Evolutionary conservation across 1,140 invertebrate genomes (phyloP).

Genomic region (Antheraea pernyi): DNA sequence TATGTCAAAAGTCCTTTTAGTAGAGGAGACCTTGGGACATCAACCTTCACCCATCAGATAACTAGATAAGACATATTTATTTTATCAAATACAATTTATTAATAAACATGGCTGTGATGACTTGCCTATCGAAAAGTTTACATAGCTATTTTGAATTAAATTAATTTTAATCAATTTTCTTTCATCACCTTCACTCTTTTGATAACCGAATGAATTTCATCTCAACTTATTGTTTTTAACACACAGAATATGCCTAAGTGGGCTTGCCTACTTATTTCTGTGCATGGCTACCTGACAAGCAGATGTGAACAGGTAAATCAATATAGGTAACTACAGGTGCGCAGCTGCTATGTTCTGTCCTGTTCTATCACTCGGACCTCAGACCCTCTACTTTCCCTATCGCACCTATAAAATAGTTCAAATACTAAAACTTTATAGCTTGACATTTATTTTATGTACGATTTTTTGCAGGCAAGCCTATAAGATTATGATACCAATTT

Average conservation of each 20-base stretch:
- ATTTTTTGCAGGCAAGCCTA: too few relatives aligned
- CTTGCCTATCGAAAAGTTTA: conserved; percentile 3
- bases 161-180: not conserved
- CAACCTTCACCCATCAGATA: too few relatives aligned
- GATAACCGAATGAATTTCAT: conserved; percentile 12
- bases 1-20: too few relatives aligned
- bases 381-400: too few relatives aligned
- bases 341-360: too few relatives aligned
- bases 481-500: too few relatives aligned
- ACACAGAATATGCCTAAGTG: conserved; percentile 3
- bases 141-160: conserved; percentile 11
- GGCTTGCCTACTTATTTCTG: conserved; percentile 6
- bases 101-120: conserved; percentile 5
- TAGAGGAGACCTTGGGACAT: not conserved
- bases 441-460: too few relatives aligned
- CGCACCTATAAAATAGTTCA: too few relatives aligned
- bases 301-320: too few relatives aligned
- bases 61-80: not conserved
- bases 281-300: not conserved
- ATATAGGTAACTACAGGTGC: too few relatives aligned
- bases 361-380: too few relatives aligned
- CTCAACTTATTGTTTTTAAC: conserved; percentile 4
- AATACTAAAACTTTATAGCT: too few relatives aligned
- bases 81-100: conserved; percentile 12
- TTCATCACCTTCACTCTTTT: conserved; percentile 12